These are phyloP conservation scores for Meleagris gallopavo DNA, from an alignment of 2,113 vertebrate genomes.

Conservation along the genomic window DNA sequence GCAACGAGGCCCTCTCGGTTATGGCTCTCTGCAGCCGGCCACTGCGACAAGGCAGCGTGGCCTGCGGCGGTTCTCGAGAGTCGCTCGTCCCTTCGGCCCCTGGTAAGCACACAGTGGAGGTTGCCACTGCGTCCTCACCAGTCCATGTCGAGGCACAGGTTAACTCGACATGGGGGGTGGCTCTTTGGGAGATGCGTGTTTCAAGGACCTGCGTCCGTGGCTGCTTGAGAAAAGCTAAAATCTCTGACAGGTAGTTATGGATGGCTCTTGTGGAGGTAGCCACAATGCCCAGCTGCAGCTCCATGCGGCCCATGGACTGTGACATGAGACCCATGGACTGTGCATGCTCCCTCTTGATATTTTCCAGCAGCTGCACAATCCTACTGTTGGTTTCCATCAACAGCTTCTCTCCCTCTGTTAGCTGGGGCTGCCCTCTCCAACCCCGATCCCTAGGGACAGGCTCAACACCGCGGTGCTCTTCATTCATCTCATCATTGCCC, in stretches of 20 bases:
- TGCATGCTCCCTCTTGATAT: slow-evolving; percentile 80
- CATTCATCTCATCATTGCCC: slow-evolving; percentile 77
- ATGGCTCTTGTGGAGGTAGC: slow-evolving; percentile 80
- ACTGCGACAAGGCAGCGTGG: slow-evolving; percentile 77
- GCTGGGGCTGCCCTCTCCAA: slow-evolving; percentile 78
- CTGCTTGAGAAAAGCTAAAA: slow-evolving; percentile 79
- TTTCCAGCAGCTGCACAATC: slow-evolving; percentile 79
- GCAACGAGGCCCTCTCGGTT: slow-evolving; percentile 77
- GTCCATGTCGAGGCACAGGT: slow-evolving; percentile 78
- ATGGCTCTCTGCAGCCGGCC: slow-evolving; percentile 80
- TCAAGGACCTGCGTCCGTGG: slow-evolving; percentile 76
- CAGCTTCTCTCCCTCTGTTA: slow-evolving; percentile 78
- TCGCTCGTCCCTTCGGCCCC: slow-evolving; percentile 69
- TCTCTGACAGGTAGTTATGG: slow-evolving; percentile 80
- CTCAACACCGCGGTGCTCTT: slow-evolving; percentile 77
- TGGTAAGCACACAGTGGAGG: slow-evolving; percentile 77
- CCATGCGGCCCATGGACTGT: slow-evolving; percentile 78
- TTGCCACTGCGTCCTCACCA: slow-evolving; percentile 77
- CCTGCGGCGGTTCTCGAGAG: slow-evolving; percentile 73
- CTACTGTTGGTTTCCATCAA: slow-evolving; percentile 80
- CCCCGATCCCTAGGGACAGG: slow-evolving; percentile 78
- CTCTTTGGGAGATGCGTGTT: slow-evolving; percentile 79
- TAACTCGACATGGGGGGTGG: slow-evolving; percentile 77
- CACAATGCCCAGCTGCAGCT: slow-evolving; percentile 79
- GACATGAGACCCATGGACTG: slow-evolving; percentile 80